A percentile compares a stretch with the other conserved stretches of the same genome.
Conservation (phyloP, 2,113 vertebrate genomes). For the Eulemur macaco region DNA sequence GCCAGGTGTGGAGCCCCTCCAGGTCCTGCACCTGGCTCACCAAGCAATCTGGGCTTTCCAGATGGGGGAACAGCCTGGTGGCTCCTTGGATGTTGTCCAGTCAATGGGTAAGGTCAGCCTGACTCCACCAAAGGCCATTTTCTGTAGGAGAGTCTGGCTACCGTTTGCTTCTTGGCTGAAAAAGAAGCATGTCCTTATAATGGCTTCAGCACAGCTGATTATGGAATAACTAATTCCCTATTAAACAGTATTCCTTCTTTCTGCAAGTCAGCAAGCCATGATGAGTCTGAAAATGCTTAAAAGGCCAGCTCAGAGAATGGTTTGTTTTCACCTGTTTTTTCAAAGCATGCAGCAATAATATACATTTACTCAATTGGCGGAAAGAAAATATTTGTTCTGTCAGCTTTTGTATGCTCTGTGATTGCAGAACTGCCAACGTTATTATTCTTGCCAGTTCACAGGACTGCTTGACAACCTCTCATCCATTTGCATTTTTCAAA, state of each 20-base stretch:
- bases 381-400: constrained; percentile 62
- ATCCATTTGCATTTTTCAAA: constrained; percentile 68
- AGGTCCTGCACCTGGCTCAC: neutral
- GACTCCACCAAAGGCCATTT: neutral
- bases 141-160: neutral
- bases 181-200: neutral
- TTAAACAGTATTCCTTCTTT: neutral
- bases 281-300: constrained; percentile 12
- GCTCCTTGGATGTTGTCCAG: neutral
- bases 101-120: neutral
- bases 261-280: neutral
- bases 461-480: constrained; percentile 56
- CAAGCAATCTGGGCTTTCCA: neutral
- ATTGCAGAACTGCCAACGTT: constrained; percentile 60
- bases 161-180: neutral
- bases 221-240: neutral
- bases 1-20: neutral
- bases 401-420: constrained; percentile 59
- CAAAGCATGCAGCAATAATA: constrained; percentile 20
- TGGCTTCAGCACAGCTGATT: neutral
- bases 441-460: constrained; percentile 62
- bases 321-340: constrained; percentile 35
- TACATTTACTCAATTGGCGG: constrained; percentile 38
- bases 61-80: neutral
- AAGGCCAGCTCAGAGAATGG: neutral